Base-by-base conservation (phyloP, 2,113 vertebrate species). In the Peromyscus polionotus region DNA sequence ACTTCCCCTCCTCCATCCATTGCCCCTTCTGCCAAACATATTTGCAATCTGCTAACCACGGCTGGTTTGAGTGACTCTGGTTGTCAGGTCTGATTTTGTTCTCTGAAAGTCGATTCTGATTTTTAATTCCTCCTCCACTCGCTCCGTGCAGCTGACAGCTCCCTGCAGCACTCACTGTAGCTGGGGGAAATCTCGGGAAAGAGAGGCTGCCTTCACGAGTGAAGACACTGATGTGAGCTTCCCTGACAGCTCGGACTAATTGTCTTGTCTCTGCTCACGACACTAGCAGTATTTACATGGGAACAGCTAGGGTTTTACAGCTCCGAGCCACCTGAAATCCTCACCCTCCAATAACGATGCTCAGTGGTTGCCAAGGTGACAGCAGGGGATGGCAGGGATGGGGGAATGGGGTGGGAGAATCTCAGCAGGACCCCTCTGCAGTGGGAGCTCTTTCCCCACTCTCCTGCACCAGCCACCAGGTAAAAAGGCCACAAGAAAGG, bases 251-350 rank as follows among this genome's bases (percentile, higher is more conserved):
- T 95, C n/a, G 33, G 96, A 77, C 24, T 87, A 91, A 96, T 97
- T 97, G 3, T 90, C 95, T 68, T 84, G 67, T 90, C 93, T 98
- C 51, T 86, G 68, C 95, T 97, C 96, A 97, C 97, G 90, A 91
- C 75, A 77, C 95, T 39, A 70, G 72, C 92, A 96, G 95, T 96
- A 96, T 98, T 98, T 98, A 97, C 96, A 97, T 85, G 95, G 93
- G 26, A 98, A 90, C 90, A 90, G 96, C 88, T 96, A 94, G 97
- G 81, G 88, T 96, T 97, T 95, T 97, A 95, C 95, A 89, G 95
- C 95, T 98, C 98, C 94, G 2, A 65, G 97, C 97, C 59, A 97
- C 97, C 97, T 98, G 97, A 98, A 98, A 96, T 89, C 97, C 97
- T 98, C 97, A 95, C 95, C 97, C 77, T 95, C 85, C 0, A 8